phyloP scores from a whole-genome alignment of 1,140 invertebrate species.

The Caenorhabditis brenneri region DNA sequence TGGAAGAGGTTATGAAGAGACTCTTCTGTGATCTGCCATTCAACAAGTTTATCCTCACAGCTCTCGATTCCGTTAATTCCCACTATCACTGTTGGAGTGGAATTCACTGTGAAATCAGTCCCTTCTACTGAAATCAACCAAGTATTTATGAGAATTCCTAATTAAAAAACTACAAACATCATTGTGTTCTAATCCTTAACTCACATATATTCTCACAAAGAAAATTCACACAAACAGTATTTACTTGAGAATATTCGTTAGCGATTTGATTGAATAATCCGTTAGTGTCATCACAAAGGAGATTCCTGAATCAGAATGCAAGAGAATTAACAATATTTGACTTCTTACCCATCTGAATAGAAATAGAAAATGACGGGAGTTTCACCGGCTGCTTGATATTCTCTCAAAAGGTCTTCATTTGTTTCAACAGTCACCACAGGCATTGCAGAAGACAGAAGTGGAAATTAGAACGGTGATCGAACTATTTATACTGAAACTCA shows the following conservation, averaged over 20 bases:
- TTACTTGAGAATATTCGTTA: neutral
- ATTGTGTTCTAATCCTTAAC: neutral
- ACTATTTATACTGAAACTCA: neutral
- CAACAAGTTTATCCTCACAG: neutral
- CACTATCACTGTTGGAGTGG: neutral
- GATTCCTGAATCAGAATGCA: neutral
- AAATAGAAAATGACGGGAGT: neutral
- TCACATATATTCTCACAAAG: neutral
- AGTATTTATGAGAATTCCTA: no score
- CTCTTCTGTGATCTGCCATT: neutral
- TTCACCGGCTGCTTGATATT: neutral
- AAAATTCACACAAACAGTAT: neutral
- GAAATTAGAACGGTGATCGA: neutral
- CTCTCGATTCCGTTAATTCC: neutral
- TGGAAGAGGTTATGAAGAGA: neutral
- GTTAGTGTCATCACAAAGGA: neutral
- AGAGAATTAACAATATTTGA: neutral
- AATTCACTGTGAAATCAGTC: neutral
- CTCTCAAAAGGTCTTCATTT: neutral
- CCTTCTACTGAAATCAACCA: neutral
- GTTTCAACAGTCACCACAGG: neutral
- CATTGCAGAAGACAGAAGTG: neutral
- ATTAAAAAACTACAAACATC: neutral
- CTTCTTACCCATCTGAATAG: neutral
- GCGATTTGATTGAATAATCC: neutral